A percentile compares a stretch with the other conserved stretches of the same genome.
Conservation (phyloP, 2,113 vertebrate genomes). For the Brachyhypopomus gauderio region DNA sequence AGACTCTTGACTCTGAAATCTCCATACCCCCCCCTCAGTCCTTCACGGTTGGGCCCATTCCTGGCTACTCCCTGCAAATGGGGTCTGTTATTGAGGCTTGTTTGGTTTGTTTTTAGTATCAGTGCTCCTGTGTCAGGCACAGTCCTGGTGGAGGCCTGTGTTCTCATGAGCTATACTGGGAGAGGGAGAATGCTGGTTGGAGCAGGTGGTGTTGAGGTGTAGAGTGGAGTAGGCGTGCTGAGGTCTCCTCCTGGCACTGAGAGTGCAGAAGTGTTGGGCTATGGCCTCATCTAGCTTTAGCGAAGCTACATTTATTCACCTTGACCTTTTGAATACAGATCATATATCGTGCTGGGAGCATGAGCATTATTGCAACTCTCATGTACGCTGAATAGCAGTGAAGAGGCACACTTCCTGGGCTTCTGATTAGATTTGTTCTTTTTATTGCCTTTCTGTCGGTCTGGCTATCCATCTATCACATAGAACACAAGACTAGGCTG, state of each 20-base stretch:
- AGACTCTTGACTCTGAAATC: neutral
- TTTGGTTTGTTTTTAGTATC: conserved; percentile 6
- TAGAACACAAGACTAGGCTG: neutral
- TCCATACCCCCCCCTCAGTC: neutral
- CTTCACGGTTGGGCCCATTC: neutral
- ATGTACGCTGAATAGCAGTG: neutral
- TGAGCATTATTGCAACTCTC: conserved; percentile 2
- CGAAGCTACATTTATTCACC: neutral
- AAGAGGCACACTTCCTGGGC: neutral
- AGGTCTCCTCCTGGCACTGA: neutral
- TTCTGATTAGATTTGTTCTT: neutral
- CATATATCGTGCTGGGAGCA: neutral
- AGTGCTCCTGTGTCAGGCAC: neutral
- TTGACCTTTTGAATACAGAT: conserved; percentile 43
- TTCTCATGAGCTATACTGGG: conserved; percentile 8
- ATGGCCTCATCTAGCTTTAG: neutral
- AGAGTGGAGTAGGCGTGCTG: neutral
- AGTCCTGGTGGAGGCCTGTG: neutral
- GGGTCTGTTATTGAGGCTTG: conserved; percentile 25
- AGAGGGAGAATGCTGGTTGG: neutral
- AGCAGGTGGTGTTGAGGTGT: neutral
- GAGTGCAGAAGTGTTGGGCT: neutral
- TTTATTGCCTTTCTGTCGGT: neutral
- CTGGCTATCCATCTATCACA: neutral
- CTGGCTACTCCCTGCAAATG: neutral